These are phyloP conservation scores for Melinaea menophilus DNA, from an alignment of 2,888 invertebrate species.

Conservation along the genomic window DNA sequence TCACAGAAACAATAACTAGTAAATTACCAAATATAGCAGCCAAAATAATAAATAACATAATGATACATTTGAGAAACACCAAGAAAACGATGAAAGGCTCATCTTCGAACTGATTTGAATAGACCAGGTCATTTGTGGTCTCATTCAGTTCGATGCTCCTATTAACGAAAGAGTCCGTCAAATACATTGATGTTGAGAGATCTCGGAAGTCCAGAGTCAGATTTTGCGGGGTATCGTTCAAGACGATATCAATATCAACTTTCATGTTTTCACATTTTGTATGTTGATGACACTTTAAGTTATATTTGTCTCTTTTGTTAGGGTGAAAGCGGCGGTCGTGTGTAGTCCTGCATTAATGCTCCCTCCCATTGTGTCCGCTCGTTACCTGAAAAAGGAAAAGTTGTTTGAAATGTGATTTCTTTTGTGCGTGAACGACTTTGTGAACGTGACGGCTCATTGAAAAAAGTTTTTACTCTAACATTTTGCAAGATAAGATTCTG, in stretches of 20 bases:
- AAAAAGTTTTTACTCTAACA: slow-evolving; percentile 21
- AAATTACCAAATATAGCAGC: slow-evolving; percentile 94
- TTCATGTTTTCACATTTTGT: slow-evolving; percentile 64
- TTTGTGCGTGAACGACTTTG: slow-evolving; percentile 27
- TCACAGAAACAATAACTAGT: slow-evolving; percentile 92
- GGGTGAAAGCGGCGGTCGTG: slow-evolving; percentile 37
- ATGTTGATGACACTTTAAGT: slow-evolving; percentile 42
- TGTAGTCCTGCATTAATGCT: slow-evolving; percentile 33
- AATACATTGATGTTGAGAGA: slow-evolving; percentile 69
- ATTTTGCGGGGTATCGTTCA: slow-evolving; percentile 50
- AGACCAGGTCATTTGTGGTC: slow-evolving; percentile 57
- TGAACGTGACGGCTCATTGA: slow-evolving; percentile 23
- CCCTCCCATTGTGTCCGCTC: slow-evolving; percentile 38
- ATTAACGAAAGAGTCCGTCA: slow-evolving; percentile 62
- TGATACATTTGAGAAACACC: slow-evolving; percentile 83
- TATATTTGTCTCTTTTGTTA: slow-evolving; percentile 52
- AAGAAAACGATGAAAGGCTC: slow-evolving; percentile 77
- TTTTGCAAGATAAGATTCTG: slow-evolving; percentile 8
- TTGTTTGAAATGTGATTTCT: slow-evolving; percentile 33
- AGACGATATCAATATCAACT: slow-evolving; percentile 52
- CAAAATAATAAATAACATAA: slow-evolving; percentile 92
- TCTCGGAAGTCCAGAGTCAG: slow-evolving; percentile 60
- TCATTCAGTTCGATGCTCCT: slow-evolving; percentile 56
- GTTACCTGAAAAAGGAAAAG: slow-evolving; percentile 35
- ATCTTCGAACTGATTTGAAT: slow-evolving; percentile 59